Evolutionary conservation across 1,140 invertebrate genomes (phyloP), one percentile per base, ranked within the genome.

Genomic region (Drosophila pandora): DNA sequence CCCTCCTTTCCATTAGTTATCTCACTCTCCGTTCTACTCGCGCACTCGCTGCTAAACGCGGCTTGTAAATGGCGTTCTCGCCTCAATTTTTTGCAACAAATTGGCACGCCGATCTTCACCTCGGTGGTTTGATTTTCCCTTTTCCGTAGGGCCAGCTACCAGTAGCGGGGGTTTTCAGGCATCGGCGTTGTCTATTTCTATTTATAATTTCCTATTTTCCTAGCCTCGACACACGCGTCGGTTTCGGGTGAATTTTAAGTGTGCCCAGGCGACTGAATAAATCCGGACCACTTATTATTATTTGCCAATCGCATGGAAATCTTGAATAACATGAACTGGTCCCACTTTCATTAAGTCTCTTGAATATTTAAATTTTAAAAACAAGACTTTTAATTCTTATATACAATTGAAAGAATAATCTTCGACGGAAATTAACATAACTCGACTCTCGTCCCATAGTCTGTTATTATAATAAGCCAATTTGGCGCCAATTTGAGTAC

Each of bases 41-140:
- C 73, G 73, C 73, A 76, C 73, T 76, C 73, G 73, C 63, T 76
- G 62, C 43, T 60, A 67, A 67, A 67, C 70, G 70, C 69, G 71
- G 72, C 72, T 76, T 75, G 72, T 68, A 76, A 75, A 76, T 76
- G 73, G 73, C 82, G 82, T 82, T 85, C 82, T 85, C 82, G 82
- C 80, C 82, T 85, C 58, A 78, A 82, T 78, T 87, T 85, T 85
- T 85, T 79, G 82, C 82, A 85, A 69, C 32, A 57, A 68, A 37
- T 82, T 64, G 59, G 81, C 77, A 81, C 76, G 61, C 63, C 32
- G 50, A 56, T 69, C 53, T 69, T 56, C 62, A 64, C 59, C 54
- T 71, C 70, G 69, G 60, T 78, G 62, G 70, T 73, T 78, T 41
- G 21, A 70, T 39, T 49, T 55, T 80, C 25, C 43, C 30, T 17